These are phyloP conservation scores for Dicyrtomina minuta DNA, from an alignment of 2,888 invertebrate genomes.

Conservation along the genomic window DNA sequence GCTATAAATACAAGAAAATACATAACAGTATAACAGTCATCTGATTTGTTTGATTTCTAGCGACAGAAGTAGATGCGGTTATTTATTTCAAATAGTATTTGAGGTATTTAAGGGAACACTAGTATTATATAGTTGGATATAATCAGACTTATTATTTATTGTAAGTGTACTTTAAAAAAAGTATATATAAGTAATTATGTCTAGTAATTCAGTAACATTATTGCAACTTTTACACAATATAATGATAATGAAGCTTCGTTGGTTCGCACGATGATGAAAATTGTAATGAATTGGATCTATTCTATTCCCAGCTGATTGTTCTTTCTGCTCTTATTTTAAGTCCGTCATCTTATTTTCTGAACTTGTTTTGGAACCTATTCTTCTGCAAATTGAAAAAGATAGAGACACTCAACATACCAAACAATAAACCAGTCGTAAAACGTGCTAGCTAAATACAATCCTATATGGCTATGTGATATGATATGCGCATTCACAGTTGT, in stretches of 20 bases:
- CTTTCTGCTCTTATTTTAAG: background rate
- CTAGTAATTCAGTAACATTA: background rate
- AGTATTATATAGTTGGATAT: too few relatives aligned
- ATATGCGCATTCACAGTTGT: background rate
- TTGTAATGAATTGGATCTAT: too few relatives aligned
- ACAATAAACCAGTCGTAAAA: background rate
- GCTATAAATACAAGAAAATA: too few relatives aligned
- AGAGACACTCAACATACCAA: background rate
- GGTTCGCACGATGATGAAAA: background rate
- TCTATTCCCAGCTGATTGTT: too few relatives aligned
- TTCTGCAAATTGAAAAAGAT: constrained; percentile 6
- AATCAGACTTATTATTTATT: too few relatives aligned
- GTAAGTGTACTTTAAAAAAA: background rate
- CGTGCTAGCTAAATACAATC: background rate
- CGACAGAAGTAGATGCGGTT: too few relatives aligned
- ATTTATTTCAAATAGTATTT: too few relatives aligned
- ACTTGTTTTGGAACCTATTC: constrained; percentile 5
- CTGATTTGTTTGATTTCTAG: too few relatives aligned
- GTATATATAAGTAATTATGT: background rate
- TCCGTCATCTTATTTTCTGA: constrained; percentile 5
- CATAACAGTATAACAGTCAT: too few relatives aligned
- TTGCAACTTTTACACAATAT: background rate
- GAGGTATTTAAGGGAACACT: too few relatives aligned
- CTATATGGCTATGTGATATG: background rate
- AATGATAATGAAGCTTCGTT: too few relatives aligned